Evolutionary conservation across 2,888 invertebrate genomes (phyloP), one percentile per base, ranked within the genome.

Genomic region (Andrena minutula): DNA sequence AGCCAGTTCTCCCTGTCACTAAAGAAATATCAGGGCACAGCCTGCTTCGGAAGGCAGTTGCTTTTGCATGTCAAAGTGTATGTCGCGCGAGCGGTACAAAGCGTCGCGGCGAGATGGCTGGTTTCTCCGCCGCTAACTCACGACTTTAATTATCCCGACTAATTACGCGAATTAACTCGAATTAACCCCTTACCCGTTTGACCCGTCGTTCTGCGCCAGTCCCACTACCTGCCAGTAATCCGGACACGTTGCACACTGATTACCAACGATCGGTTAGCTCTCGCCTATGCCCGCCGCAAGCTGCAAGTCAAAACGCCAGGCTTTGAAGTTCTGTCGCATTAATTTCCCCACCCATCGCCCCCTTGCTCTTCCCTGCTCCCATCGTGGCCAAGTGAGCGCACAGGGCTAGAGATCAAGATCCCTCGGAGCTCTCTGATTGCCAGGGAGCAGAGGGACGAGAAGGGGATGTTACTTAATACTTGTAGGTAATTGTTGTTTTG

Each of bases 81-180:
- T 75, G 83, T 49, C 66, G 79, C 65, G 61, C 61, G 65, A 69
- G 51, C 12, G 56, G 47, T 20, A 61, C 75, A 68, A 73, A 77
- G 75, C 79, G 63, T 70, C 64, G 69, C 73, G 69, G 69, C 75
- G 79, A 81, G 61, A 84, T 72, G 73, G 78, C 73, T 84, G 75
- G 61, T 58, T 82, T 83, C 82, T 75, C 79, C 82, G 75, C 70
- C 75, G 61, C 83, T 86, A 89, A 87, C 82, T 89, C 88, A 83
- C 81, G 84, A 89, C 89, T 91, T 91, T 92, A 92, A 93, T 91
- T 91, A 93, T 90, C 88, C 89, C 83, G 88, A 89, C 90, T 92
- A 93, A 93, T 92, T 92, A 90, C 88, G 79, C 85, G 89, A 92
- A 92, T 92, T 90, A 92, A 89, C 90, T 91, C 90, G 89, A 92